phyloP scores from a whole-genome alignment of 2,797 vertebrate species.

The Megaceryle alcyon region DNA sequence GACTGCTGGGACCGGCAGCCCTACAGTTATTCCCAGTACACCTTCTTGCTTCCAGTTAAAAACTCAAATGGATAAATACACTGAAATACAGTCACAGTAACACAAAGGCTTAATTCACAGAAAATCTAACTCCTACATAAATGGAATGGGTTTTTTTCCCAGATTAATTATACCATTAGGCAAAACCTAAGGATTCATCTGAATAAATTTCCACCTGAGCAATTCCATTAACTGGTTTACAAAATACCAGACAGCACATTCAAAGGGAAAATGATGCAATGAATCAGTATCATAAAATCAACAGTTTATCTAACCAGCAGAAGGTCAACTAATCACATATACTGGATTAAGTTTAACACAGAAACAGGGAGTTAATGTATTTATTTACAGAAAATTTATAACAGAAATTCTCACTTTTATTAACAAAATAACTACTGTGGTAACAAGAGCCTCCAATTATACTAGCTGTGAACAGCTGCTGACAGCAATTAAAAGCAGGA shows the following conservation, averaged over 20 bases:
- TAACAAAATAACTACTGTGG: neutral
- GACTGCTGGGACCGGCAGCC: neutral
- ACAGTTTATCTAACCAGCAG: neutral
- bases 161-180: neutral
- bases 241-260: neutral
- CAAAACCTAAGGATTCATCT: neutral
- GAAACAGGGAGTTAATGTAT: neutral
- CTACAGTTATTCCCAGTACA: neutral
- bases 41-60: neutral
- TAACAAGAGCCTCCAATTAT: neutral
- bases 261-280: neutral
- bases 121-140: neutral
- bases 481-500: neutral
- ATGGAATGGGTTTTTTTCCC: neutral
- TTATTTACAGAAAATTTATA: neutral
- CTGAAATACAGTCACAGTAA: neutral
- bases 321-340: neutral
- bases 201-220: neutral
- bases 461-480: neutral
- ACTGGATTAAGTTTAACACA: neutral
- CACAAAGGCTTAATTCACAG: neutral
- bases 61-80: neutral
- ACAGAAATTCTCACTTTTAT: neutral
- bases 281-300: neutral
- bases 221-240: neutral